Base-by-base conservation (phyloP, 2,797 vertebrate genomes). In the Darevskia nairensis region DNA sequence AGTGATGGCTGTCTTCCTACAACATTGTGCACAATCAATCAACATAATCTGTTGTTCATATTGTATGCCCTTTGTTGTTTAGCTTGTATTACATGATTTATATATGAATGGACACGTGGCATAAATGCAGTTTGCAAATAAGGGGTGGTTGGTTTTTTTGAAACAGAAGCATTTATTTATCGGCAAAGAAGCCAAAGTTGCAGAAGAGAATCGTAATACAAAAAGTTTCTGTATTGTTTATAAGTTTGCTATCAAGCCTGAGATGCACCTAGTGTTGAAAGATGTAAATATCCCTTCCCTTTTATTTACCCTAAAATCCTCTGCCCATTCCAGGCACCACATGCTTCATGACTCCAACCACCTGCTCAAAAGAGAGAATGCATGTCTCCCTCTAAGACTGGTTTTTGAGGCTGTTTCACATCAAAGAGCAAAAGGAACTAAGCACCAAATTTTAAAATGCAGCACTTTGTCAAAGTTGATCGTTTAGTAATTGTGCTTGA, bases 261-360 rank as follows among this genome's bases (percentile, higher is more conserved):
- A 91, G 85, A 71, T 0, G 6, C 8, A 87, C 74, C 41, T 25
- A 85, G 69, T 86, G 29, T 6, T 86, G 59, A 76, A 81, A 46
- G 17, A 41, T 82, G 32, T 55, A 80, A 88, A 59, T n/a, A 55
- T 50, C 80, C 46, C 71, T 76, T 55, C 21, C 32, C 91, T 68
- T 80, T 90, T 90, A 86, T 89, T 72, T 72, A n/a, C 15, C 89
- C 32, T 90, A 13, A 41, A 86, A 59, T 92, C 68, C 32, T 90
- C 35, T 92, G 93, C 87, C 89, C 85, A 83, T 88, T 93, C 93
- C 93, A 89, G 88, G 32, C 44, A 86, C 86, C 91, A 87, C 91
- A 90, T 95, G 85, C 92, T 94, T 74, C 85, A 4, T 87, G 59
- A 83, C 91, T 76, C 23, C 35, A 39, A 66, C 84, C 46, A 91